Evolutionary conservation across 1,140 invertebrate genomes (phyloP).

Genomic region (Zaprionus davidi): DNA sequence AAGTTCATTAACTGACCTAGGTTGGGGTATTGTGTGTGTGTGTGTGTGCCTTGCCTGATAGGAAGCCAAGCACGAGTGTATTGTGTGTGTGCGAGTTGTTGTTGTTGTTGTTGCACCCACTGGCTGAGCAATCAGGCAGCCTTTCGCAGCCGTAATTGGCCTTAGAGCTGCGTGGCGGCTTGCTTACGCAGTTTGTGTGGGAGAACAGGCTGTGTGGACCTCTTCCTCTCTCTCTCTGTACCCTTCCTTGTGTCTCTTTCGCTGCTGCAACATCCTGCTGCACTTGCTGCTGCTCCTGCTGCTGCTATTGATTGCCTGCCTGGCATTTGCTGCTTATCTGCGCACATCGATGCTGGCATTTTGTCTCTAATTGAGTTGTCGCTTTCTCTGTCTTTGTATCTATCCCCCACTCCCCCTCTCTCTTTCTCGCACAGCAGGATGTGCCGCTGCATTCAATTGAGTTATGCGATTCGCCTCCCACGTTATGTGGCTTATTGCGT

Average conservation of each 20-base stretch:
- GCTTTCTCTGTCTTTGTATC: not conserved
- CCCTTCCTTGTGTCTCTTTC: not conserved
- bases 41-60: constrained; percentile 25
- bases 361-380: constrained; percentile 62
- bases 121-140: constrained; percentile 2
- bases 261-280: not conserved
- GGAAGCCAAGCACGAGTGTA: constrained; percentile 45
- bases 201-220: not conserved
- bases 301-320: constrained; percentile 9
- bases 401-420: not conserved
- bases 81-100: not conserved
- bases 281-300: not conserved
- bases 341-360: constrained; percentile 47
- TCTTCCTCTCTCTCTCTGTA: not conserved
- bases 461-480: constrained; percentile 18
- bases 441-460: constrained; percentile 25
- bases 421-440: constrained; percentile 11
- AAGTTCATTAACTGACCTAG: constrained; percentile 75
- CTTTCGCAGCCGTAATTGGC: constrained; percentile 9
- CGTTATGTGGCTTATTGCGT: constrained; percentile 18
- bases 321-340: constrained; percentile 42
- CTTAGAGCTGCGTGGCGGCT: not conserved
- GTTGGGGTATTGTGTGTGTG: constrained; percentile 34
- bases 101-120: constrained; percentile 2
- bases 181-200: constrained; percentile 7